Evolutionary conservation across 2,888 invertebrate genomes (phyloP).

Genomic region (Scaptomyza reducta): DNA sequence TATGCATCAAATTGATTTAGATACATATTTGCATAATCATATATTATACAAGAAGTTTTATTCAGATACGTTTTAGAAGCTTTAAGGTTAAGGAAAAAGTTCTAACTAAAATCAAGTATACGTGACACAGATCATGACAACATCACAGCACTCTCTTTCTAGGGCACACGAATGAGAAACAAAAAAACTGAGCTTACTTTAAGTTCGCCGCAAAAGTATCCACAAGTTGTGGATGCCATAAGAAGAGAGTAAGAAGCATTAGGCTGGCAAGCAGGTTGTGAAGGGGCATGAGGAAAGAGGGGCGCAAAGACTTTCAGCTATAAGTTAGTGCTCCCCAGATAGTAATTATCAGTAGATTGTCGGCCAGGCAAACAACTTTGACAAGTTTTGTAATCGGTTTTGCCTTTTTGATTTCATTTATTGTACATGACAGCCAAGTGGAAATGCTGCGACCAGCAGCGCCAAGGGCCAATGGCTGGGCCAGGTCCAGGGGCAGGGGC

Average conservation of each 20-base stretch:
- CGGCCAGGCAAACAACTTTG: constrained; percentile 66
- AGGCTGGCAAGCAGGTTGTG: neutral
- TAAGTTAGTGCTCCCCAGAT: constrained; percentile 78
- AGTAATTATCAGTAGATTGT: constrained; percentile 79
- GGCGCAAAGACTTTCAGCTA: constrained; percentile 37
- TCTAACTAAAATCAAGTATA: neutral
- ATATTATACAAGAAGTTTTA: no score
- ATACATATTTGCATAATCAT: no score
- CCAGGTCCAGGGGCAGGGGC: neutral
- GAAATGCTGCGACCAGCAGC: constrained; percentile 8
- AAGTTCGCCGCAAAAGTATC: constrained; percentile 46
- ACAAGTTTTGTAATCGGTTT: constrained; percentile 77
- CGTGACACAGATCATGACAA: neutral
- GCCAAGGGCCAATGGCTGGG: neutral
- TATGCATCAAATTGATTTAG: no score
- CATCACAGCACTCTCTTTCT: neutral
- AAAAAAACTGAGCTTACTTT: constrained; percentile 38
- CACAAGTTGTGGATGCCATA: constrained; percentile 36
- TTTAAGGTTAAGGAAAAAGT: no score
- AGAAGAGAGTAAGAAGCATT: neutral
- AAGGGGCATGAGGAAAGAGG: constrained; percentile 1
- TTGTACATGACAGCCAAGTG: constrained; percentile 67
- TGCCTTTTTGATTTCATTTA: constrained; percentile 74
- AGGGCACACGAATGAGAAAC: constrained; percentile 3
- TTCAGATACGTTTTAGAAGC: no score